Evolutionary conservation across 1,140 invertebrate genomes (phyloP).

Genomic region (Sycobia sp.): DNA sequence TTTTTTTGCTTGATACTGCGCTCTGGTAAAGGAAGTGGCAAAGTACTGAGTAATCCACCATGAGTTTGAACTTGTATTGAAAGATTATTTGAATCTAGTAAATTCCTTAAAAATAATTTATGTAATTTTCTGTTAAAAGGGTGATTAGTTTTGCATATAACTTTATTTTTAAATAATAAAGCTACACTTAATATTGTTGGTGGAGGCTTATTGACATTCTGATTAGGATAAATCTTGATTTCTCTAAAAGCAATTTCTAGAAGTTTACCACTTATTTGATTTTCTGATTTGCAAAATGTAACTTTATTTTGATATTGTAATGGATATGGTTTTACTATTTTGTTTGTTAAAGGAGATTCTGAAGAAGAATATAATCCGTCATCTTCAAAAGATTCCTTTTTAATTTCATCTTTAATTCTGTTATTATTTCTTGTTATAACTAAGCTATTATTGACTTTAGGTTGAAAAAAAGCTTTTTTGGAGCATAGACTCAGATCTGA

Average conservation of each 20-base stretch:
- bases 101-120: constrained; percentile 50
- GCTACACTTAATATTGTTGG: constrained; percentile 42
- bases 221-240: constrained; percentile 40
- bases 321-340: constrained; percentile 45
- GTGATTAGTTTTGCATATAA: constrained; percentile 45
- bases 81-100: constrained; percentile 44
- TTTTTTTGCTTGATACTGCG: constrained; percentile 45
- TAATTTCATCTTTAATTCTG: constrained; percentile 13
- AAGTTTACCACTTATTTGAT: constrained; percentile 41
- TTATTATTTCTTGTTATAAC: constrained; percentile 37
- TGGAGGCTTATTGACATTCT: constrained; percentile 22
- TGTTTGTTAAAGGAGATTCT: constrained; percentile 45
- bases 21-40: constrained; percentile 54
- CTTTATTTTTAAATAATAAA: constrained; percentile 48
- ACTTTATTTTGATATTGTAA: constrained; percentile 33
- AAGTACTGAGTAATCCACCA: constrained; percentile 37
- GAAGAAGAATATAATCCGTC: constrained; percentile 51
- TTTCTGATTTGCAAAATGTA: constrained; percentile 38
- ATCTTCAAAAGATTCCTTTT: constrained; percentile 35
- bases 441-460: constrained; percentile 32
- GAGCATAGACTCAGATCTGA: constrained; percentile 14
- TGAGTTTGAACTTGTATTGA: constrained; percentile 44
- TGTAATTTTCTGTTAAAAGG: constrained; percentile 56
- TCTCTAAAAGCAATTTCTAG: constrained; percentile 54
- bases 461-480: constrained; percentile 22